A percentile compares a stretch with the other conserved stretches of the same genome.
phyloP scores from a whole-genome alignment of 1,140 invertebrate species.

The Sesamia nonagrioides region DNA sequence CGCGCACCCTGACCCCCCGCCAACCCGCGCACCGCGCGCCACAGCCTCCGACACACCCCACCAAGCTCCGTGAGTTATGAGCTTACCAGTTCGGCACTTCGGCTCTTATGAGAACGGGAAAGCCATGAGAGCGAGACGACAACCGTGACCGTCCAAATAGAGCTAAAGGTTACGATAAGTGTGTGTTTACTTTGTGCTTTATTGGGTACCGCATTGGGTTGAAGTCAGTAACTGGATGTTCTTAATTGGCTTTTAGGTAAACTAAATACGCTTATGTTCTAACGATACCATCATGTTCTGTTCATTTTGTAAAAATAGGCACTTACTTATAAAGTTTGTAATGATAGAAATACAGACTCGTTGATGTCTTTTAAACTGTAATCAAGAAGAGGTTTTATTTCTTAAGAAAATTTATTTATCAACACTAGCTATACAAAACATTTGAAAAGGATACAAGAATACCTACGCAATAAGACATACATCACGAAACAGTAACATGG shows the following conservation, averaged over 20 bases:
- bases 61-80: constrained; percentile 80
- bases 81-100: constrained; percentile 63
- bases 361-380: constrained; percentile 25
- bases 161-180: constrained; percentile 61
- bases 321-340: no score
- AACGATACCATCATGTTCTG: neutral
- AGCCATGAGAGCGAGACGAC: constrained; percentile 58
- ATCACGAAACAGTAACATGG: neutral
- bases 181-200: constrained; percentile 46
- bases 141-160: constrained; percentile 55
- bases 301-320: no score
- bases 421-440: no score
- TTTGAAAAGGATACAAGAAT: no score
- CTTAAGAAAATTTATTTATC: neutral
- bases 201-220: constrained; percentile 31
- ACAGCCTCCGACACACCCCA: constrained; percentile 76
- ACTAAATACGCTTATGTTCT: neutral
- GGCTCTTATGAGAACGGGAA: constrained; percentile 62
- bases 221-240: neutral
- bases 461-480: no score
- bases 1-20: constrained; percentile 57
- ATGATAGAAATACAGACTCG: neutral
- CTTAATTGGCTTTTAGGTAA: neutral
- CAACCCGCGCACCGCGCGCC: constrained; percentile 57
- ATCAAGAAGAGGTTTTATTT: neutral